Percentiles rank a stretch among this genome's conserved stretches.
Evolutionary conservation across 2,113 vertebrate genomes (phyloP).

Genomic region (Xiphophorus maculatus): DNA sequence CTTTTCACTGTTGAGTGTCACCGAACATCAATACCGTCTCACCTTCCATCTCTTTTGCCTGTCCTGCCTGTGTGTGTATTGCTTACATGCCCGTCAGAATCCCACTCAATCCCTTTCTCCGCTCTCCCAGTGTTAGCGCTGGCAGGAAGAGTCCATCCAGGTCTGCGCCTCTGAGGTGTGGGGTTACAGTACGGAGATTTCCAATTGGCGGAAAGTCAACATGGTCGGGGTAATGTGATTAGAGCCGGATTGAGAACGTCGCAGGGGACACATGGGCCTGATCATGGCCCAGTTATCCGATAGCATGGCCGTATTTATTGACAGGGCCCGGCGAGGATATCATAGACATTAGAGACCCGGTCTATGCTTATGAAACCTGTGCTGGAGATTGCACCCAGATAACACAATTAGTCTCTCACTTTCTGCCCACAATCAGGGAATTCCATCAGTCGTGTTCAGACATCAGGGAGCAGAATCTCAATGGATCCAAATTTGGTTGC

Average conservation of each 20-base stretch:
- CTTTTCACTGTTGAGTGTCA: slow-evolving; percentile 40
- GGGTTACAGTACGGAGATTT: slow-evolving; percentile 82
- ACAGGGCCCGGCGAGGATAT: slow-evolving; percentile 70
- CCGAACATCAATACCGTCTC: slow-evolving; percentile 54
- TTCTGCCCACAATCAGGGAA: slow-evolving; percentile 70
- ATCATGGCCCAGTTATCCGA: slow-evolving; percentile 80
- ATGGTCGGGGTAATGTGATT: slow-evolving; percentile 82
- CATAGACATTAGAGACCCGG: slow-evolving; percentile 71
- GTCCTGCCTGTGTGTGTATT: slow-evolving; percentile 54
- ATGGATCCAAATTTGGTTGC: slow-evolving; percentile 63
- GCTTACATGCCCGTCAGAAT: slow-evolving; percentile 67
- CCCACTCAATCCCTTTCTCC: slow-evolving; percentile 53
- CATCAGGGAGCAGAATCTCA: slow-evolving; percentile 72
- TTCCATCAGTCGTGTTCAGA: slow-evolving; percentile 73
- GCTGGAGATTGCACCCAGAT: slow-evolving; percentile 69
- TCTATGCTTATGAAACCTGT: slow-evolving; percentile 71
- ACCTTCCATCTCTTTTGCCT: slow-evolving; percentile 51
- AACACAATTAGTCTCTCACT: slow-evolving; percentile 76
- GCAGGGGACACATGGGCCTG: slow-evolving; percentile 81
- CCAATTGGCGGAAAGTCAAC: slow-evolving; percentile 83
- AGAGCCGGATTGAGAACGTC: slow-evolving; percentile 75
- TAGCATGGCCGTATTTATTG: slow-evolving; percentile 78
- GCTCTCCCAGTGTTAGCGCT: slow-evolving; percentile 56
- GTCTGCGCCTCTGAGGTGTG: slow-evolving; percentile 72
- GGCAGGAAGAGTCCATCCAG: slow-evolving; percentile 63